phyloP scores from a whole-genome alignment of 2,113 vertebrate species.

The Eulacestoma nigropectus region DNA sequence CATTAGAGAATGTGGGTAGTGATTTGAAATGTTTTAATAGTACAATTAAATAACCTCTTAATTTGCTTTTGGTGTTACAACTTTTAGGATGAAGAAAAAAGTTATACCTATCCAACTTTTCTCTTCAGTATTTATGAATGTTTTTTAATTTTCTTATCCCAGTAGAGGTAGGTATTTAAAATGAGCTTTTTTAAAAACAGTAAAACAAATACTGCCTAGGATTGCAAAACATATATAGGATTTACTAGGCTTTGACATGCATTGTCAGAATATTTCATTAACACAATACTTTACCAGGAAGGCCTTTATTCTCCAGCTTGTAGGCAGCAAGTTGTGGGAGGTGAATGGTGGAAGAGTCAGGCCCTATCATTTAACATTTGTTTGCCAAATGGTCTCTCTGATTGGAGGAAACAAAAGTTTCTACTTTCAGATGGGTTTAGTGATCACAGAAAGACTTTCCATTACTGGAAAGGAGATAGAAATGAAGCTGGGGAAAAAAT shows the following conservation, averaged over 20 bases:
- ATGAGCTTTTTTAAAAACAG: background rate
- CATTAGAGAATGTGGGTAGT: background rate
- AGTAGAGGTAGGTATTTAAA: background rate
- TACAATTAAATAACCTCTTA: background rate
- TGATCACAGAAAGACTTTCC: background rate
- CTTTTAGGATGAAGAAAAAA: background rate
- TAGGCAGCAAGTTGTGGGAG: background rate
- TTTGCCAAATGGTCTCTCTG: conserved; percentile 11
- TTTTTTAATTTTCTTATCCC: background rate
- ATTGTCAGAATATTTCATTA: background rate
- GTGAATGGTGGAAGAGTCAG: background rate
- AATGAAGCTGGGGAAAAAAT: background rate
- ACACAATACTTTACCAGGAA: background rate
- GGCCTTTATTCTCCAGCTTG: background rate
- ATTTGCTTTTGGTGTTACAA: background rate
- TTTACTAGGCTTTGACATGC: conserved; percentile 20
- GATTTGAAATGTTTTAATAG: background rate
- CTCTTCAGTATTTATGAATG: background rate
- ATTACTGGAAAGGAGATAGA: background rate
- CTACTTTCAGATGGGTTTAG: background rate
- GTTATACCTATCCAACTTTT: background rate
- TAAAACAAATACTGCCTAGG: background rate
- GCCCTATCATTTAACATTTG: background rate
- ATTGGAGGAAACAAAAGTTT: background rate
- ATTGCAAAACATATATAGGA: background rate